These are phyloP conservation scores for Stomorhina lunata DNA, from an alignment of 2,888 invertebrate genomes.

Conservation along the genomic window DNA sequence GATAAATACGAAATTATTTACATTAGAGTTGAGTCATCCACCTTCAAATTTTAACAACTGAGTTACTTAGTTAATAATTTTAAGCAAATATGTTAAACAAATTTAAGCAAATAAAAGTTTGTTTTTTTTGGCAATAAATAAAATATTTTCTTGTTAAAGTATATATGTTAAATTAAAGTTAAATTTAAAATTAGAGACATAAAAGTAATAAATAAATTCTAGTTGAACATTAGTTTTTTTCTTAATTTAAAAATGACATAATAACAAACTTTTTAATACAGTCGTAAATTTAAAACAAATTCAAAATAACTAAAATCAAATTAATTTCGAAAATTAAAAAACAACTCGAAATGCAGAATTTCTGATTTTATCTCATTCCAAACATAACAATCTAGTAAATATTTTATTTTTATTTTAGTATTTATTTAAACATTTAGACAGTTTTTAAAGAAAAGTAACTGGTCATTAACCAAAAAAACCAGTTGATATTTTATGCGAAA, in stretches of 20 bases:
- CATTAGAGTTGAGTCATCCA: too few species aligned
- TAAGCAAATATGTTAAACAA: too few species aligned
- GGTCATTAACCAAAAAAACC: not conserved
- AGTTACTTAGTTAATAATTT: too few species aligned
- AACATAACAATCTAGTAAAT: too few species aligned
- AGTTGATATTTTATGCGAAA: not conserved
- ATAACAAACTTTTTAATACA: too few species aligned
- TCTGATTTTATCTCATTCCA: not conserved
- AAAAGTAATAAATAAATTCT: too few species aligned
- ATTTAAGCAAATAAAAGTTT: not conserved
- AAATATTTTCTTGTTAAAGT: not conserved
- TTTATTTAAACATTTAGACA: not conserved
- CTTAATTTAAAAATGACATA: conserved; percentile 3
- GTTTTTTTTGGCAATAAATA: not conserved
- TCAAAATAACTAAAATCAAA: too few species aligned
- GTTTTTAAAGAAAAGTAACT: not conserved
- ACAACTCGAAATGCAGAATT: not conserved
- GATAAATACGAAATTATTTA: too few species aligned
- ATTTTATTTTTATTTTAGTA: not conserved
- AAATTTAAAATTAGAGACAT: not conserved
- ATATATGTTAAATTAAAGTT: conserved; percentile 4
- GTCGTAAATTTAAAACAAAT: too few species aligned
- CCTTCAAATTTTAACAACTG: too few species aligned
- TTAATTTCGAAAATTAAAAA: too few species aligned
- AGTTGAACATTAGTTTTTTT: not conserved